A percentile compares a stretch with the other conserved stretches of the same genome.
phyloP scores from a whole-genome alignment of 1,140 invertebrate species.

The Holotrichia oblita region DNA sequence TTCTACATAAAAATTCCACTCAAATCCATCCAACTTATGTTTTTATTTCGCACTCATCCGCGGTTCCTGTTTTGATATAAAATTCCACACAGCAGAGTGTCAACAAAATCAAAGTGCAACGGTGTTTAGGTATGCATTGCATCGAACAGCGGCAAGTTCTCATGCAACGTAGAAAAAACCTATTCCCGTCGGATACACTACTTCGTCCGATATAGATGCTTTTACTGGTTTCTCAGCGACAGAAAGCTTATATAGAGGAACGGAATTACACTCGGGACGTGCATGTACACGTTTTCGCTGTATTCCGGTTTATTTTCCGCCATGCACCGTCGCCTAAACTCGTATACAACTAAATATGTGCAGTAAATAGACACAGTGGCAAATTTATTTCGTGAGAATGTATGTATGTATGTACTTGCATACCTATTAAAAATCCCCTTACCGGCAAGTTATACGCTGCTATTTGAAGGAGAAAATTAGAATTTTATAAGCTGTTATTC shows the following conservation, averaged over 20 bases:
- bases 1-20: background rate
- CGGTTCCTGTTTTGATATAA: background rate
- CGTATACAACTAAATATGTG: background rate
- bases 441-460: too few relatives aligned
- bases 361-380: background rate
- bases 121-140: background rate
- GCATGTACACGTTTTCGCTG: background rate
- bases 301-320: background rate
- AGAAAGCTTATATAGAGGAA: background rate
- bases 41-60: background rate
- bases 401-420: too few relatives aligned
- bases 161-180: background rate
- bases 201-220: background rate
- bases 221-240: background rate
- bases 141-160: constrained; percentile 5
- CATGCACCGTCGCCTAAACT: background rate
- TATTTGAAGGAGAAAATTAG: too few relatives aligned
- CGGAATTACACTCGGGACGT: constrained; percentile 1
- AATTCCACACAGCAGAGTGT: background rate
- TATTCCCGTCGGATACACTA: background rate
- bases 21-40: background rate
- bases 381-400: too few relatives aligned
- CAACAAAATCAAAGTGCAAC: background rate
- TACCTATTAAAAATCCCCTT: too few relatives aligned
- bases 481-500: too few relatives aligned